Percentiles rank a stretch among this genome's conserved stretches.
Evolutionary conservation across 2,888 invertebrate species (phyloP).

Genomic region (Oithona nana): DNA sequence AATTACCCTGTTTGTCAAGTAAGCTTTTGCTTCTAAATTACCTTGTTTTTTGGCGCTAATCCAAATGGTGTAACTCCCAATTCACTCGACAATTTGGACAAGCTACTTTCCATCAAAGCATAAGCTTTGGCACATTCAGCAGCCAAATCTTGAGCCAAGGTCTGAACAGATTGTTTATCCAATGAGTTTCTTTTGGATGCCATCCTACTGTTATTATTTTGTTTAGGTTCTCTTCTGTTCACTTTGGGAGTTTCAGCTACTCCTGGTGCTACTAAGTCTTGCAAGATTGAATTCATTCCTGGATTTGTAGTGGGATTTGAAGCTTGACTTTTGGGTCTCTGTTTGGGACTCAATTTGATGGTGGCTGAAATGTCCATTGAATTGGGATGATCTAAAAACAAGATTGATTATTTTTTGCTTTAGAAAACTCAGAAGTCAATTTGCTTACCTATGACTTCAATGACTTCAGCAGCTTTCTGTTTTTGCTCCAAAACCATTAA

Average conservation of each 20-base stretch:
- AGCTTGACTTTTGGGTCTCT: too few relatives aligned
- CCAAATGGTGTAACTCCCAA: conserved; percentile 15
- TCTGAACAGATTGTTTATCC: conserved; percentile 14
- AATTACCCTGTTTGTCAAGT: too few relatives aligned
- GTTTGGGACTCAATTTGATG: not conserved
- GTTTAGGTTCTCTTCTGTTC: not conserved
- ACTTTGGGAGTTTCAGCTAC: not conserved
- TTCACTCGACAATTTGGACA: conserved; percentile 16
- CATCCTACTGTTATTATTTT: conserved; percentile 3
- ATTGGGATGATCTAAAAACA: too few relatives aligned
- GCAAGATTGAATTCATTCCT: not conserved
- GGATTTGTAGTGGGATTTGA: not conserved
- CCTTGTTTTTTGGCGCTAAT: conserved; percentile 15
- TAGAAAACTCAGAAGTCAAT: too few relatives aligned
- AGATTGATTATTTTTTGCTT: too few relatives aligned
- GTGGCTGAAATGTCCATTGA: not conserved
- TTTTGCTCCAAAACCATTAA: not conserved
- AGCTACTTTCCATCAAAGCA: conserved; percentile 14
- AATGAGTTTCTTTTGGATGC: conserved; percentile 16
- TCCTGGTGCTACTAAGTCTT: not conserved
- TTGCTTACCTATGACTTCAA: too few relatives aligned
- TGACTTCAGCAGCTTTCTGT: too few relatives aligned
- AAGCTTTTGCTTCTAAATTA: not conserved
- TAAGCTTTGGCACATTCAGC: conserved; percentile 17
- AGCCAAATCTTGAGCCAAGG: conserved; percentile 15